A percentile compares a stretch with the other conserved stretches of the same genome.
Conservation (phyloP, 1,140 invertebrate genomes). For the Meloidogyne floridensis region DNA sequence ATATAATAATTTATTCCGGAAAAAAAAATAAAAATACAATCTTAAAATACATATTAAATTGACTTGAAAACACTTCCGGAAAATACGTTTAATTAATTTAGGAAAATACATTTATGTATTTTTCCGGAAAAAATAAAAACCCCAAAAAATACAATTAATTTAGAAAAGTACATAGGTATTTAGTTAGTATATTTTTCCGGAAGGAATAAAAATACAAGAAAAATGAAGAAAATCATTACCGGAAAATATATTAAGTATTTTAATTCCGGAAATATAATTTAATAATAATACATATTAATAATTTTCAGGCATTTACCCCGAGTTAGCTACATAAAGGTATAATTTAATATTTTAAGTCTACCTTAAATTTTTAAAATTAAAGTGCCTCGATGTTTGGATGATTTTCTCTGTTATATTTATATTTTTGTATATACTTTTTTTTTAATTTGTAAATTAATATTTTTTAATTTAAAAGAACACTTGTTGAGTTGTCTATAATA, state of each 20-base stretch:
- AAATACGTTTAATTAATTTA: background rate
- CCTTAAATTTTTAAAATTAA: conserved; percentile 54
- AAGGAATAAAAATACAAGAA: no score
- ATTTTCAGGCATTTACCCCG: conserved; percentile 60
- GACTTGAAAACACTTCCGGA: background rate
- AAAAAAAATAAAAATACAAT: background rate
- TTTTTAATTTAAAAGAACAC: conserved; percentile 62
- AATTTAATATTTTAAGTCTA: conserved; percentile 14
- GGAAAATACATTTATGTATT: no score
- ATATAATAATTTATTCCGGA: background rate
- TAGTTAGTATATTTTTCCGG: no score
- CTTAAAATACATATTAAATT: no score
- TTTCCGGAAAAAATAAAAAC: no score
- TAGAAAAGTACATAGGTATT: no score
- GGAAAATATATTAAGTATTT: background rate
- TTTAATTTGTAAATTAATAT: conserved; percentile 18
- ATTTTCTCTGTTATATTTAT: conserved; percentile 63
- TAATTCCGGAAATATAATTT: no score
- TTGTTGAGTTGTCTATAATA: conserved; percentile 64
- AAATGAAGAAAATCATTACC: background rate
- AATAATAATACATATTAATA: background rate
- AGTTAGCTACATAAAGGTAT: conserved; percentile 62
- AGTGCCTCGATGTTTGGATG: conserved; percentile 65
- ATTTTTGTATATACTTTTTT: conserved; percentile 29
- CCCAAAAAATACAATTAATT: no score